Base-by-base conservation (phyloP, 2,797 vertebrate species). In the Perdix hodgsoniae region DNA sequence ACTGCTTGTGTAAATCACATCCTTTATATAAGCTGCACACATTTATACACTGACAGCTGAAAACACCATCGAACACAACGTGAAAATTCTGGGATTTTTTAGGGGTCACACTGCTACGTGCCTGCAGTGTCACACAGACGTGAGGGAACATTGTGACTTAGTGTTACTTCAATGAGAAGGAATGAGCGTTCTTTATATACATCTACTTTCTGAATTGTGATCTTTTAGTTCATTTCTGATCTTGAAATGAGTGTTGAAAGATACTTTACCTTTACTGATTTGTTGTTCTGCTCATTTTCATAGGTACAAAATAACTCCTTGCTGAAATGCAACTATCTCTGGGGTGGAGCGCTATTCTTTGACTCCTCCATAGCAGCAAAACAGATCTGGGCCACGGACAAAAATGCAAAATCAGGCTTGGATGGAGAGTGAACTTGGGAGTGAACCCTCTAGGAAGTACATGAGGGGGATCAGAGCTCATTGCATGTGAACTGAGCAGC, bases 271-370 rank as follows among this genome's bases (percentile, higher is more conserved):
- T 65, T 72, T 73, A 76, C 11, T 67, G 5, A 18, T 74, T 83
- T 80, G 44, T 79, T 70, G 2, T 79, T 74, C 17, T 65, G 69
- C 49, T 57, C 33, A 63, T 78, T 86, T 85, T 49, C 40, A 24
- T 9, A 63, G 45, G 67, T 90, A 71, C 35, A 47, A 75, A 67
- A 29, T 47, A 83, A 63, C 18, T 22, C 3, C 2, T 91, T 93
- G 84, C 72, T 91, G 72, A 83, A 84, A 49, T 21, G 22, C 67
- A 11, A 0, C 40, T 65, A 35, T 37, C 71, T 94, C 57, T 37
- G 40, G 33, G n/a, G 11, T 95, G 94, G 90, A 77, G 40, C 22
- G 29, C 57, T 96, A 83, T 70, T 96, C 22, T 26, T 56, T 71
- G 49, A 49, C 29, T 74, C 61, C 65, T 63, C 29, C 31, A 59